Percentiles rank a stretch among this genome's conserved stretches.
Evolutionary conservation across 2,888 invertebrate genomes (phyloP).

Genomic region (Lasius platythorax): DNA sequence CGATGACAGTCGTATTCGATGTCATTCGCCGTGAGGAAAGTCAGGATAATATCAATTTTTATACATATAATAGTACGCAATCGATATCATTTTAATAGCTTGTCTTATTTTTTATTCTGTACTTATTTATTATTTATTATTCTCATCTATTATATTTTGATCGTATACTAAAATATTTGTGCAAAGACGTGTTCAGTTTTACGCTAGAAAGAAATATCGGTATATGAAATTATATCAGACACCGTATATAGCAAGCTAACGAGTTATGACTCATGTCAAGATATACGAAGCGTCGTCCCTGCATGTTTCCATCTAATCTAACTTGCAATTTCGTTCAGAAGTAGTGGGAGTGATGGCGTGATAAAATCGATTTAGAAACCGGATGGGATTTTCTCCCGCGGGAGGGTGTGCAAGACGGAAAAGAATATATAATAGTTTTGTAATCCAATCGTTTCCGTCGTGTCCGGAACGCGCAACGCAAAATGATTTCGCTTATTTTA

Average conservation of each 20-base stretch:
- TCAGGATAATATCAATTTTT: slow-evolving; percentile 3
- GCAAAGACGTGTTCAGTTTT: neutral
- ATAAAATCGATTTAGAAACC: slow-evolving; percentile 42
- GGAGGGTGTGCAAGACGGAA: neutral
- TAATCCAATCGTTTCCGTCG: slow-evolving; percentile 33
- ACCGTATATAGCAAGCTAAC: neutral
- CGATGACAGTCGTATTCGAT: slow-evolving; percentile 19
- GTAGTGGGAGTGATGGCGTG: neutral
- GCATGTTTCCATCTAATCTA: slow-evolving; percentile 4
- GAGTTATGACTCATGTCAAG: neutral
- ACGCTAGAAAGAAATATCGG: neutral
- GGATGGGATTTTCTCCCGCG: slow-evolving; percentile 13
- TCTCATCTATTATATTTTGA: neutral
- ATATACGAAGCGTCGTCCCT: slow-evolving; percentile 15
- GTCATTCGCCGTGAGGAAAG: neutral
- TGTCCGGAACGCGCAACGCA: neutral
- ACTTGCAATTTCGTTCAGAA: slow-evolving; percentile 22
- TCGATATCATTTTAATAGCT: neutral
- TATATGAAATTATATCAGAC: neutral
- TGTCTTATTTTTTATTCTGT: neutral
- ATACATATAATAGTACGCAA: neutral
- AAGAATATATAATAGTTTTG: slow-evolving; percentile 34
- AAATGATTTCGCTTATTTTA: slow-evolving; percentile 27
- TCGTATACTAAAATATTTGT: neutral
- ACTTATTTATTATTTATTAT: neutral